These are phyloP conservation scores for Pristionchus japonicus DNA, from an alignment of 2,888 invertebrate species.

Conservation along the genomic window DNA sequence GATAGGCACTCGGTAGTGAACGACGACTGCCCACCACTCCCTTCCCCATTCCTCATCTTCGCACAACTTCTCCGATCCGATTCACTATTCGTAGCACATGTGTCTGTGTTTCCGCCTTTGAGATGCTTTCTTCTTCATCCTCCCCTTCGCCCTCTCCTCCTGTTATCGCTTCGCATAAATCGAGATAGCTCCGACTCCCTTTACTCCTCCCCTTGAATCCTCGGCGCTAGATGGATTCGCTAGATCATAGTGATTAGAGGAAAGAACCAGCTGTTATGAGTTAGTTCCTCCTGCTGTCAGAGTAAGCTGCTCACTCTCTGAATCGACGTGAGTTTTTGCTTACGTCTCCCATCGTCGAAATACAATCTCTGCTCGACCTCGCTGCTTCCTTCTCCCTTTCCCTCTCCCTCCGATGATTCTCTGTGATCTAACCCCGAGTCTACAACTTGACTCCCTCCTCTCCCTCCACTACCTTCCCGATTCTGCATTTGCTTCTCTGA, in stretches of 20 bases:
- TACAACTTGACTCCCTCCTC: background rate
- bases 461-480: background rate
- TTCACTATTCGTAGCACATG: background rate
- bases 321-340: slow-evolving; percentile 22
- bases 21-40: background rate
- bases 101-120: slow-evolving; percentile 26
- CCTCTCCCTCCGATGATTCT: background rate
- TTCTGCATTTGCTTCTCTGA: slow-evolving; percentile 11
- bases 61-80: background rate
- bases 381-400: background rate
- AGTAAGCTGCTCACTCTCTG: background rate
- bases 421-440: slow-evolving; percentile 14
- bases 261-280: background rate
- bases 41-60: background rate
- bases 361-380: background rate
- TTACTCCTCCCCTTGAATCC: background rate
- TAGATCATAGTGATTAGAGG: background rate
- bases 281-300: slow-evolving; percentile 4
- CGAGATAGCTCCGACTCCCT: slow-evolving; percentile 22
- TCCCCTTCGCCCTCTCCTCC: background rate
- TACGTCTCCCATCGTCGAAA: slow-evolving; percentile 20
- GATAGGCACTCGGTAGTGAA: background rate
- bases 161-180: slow-evolving; percentile 37
- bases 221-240: background rate
- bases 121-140: background rate